Conservation (phyloP, 2,113 vertebrate species). For the Camelus dromedarius region DNA sequence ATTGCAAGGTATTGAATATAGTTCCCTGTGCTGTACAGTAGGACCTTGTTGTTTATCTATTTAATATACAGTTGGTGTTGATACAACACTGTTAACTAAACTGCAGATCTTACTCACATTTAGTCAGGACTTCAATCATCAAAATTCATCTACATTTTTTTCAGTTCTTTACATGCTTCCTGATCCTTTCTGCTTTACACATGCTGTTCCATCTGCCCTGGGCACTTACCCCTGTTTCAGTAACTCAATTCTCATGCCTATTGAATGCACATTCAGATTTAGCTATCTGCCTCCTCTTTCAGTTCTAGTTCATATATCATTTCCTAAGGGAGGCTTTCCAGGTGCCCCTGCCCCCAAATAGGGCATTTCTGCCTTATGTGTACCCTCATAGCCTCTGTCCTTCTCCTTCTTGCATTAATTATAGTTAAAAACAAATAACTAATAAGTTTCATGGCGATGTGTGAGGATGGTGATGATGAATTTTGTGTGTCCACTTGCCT, state of each 20-base stretch:
- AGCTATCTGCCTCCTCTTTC: neutral
- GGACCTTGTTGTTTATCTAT: too few species aligned
- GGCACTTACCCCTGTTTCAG: neutral
- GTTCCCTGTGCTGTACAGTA: too few species aligned
- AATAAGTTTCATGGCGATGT: neutral
- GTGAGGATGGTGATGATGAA: neutral
- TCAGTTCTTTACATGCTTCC: neutral
- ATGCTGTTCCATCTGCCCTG: neutral
- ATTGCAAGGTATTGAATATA: too few species aligned
- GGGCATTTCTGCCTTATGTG: neutral
- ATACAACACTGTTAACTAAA: neutral
- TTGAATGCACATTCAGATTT: neutral
- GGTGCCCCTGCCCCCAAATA: too few species aligned
- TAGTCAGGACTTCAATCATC: neutral
- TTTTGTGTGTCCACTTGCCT: neutral
- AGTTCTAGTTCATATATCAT: neutral
- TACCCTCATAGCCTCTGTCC: neutral
- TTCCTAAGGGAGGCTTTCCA: neutral
- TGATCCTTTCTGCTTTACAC: neutral
- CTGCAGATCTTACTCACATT: neutral
- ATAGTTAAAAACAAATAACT: neutral
- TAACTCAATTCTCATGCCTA: neutral
- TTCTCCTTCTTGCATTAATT: neutral
- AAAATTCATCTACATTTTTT: neutral
- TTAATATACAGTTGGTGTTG: too few species aligned